Base-by-base conservation (phyloP, 2,888 invertebrate genomes). In the Ophion ventricosus region DNA sequence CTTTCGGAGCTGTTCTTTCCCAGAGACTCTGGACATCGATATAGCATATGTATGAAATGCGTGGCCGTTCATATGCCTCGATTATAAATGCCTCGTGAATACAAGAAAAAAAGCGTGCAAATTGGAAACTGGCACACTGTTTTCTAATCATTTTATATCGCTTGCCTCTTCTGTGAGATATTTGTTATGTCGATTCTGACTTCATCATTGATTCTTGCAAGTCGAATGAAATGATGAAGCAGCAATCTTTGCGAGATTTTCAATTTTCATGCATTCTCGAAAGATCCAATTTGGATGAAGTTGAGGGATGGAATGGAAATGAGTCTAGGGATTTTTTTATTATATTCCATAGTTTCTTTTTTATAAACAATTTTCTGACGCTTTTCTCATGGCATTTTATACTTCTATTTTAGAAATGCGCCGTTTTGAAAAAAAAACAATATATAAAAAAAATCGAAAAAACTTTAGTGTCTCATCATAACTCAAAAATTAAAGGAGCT, bases 1-100 rank as follows among this genome's bases (percentile, higher is more conserved):
- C 26, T 17, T 66, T 59, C 17, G 14, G 10, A 40, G 11, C 69
- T 40, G 35, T 20, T 75, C 43, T 40, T 83, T 83, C 80, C 66
- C 77, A 75, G 76, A 74, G 49, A 26, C 59, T 43, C 69, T 20
- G 75, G 25, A n/a, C 25, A 35, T 66, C 25, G 54, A 23, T 69
- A 14, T 10, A 73, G 35, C 82, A 79, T 84, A 79, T 81, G 74
- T 26, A 49, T 35, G 75, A 75, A 69, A 66, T 70, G n/a, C 74
- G 49, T 73, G 77, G 23, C 23, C 8, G 20, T 70, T 78, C 81
- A 61, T 79, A 78, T 79, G 70, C 56, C 70, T 25, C 43, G 70
- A 84, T 84, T 78, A 54, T 61, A 40, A 29, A 78, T 26, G 67
- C 57, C 57, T n/a, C 25, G 26, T 43, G 14, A 57, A 70, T 49